Conservation (phyloP, 2,888 invertebrate genomes). For the Saturnia japonica region DNA sequence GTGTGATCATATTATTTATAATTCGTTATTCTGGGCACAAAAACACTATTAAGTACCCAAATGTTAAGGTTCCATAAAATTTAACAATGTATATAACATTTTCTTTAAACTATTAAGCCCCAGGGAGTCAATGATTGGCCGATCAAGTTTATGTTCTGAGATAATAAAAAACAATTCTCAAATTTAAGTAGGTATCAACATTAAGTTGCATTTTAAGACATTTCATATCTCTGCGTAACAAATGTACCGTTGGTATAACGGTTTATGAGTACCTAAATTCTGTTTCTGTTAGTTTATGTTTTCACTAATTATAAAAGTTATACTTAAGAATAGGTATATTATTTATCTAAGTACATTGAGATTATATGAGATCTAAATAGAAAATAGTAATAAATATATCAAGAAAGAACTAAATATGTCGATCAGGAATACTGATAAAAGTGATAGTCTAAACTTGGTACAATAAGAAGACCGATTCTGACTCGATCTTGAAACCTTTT, state of each 20-base stretch:
- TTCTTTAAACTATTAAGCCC: slow-evolving; percentile 11
- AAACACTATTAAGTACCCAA: slow-evolving; percentile 2
- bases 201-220: slow-evolving; percentile 9
- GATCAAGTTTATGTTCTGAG: slow-evolving; percentile 8
- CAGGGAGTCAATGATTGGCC: slow-evolving; percentile 13
- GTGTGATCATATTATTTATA: background rate
- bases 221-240: background rate
- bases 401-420: background rate
- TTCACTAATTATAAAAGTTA: background rate
- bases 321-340: background rate
- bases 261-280: background rate
- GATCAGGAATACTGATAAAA: background rate
- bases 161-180: slow-evolving; percentile 11
- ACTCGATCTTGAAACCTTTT: too few species aligned
- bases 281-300: background rate
- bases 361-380: too few species aligned
- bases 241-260: background rate
- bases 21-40: background rate
- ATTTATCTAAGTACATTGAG: background rate
- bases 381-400: too few species aligned
- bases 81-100: background rate
- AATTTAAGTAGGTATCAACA: slow-evolving; percentile 12
- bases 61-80: background rate
- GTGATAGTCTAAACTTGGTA: background rate
- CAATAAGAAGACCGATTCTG: background rate